Evolutionary conservation across 2,888 invertebrate species (phyloP).

Genomic region (Drosophila leonis): DNA sequence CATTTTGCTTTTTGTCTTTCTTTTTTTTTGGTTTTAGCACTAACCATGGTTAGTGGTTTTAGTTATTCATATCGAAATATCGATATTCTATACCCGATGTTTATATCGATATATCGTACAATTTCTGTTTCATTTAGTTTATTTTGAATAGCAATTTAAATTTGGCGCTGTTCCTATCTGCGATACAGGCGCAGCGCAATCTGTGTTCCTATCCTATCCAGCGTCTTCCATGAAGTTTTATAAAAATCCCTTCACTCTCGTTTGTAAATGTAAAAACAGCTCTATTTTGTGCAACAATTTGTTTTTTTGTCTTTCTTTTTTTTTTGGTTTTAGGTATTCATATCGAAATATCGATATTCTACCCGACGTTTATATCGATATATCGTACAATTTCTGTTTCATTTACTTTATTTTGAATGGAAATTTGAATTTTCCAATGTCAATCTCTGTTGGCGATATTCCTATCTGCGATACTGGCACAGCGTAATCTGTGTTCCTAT

Average conservation of each 20-base stretch:
- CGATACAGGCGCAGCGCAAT: not conserved
- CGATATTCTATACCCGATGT: too few relatives aligned
- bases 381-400: not conserved
- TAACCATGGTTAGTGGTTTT: too few relatives aligned
- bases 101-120: too few relatives aligned
- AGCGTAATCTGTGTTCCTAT: too few relatives aligned
- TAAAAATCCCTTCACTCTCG: not conserved
- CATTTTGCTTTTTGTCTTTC: too few relatives aligned
- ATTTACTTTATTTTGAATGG: not conserved
- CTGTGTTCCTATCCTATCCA: not conserved
- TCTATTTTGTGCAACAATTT: not conserved
- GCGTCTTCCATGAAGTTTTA: not conserved
- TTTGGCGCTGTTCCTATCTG: not conserved
- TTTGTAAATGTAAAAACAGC: not conserved
- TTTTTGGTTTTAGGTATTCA: not conserved
- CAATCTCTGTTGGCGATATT: too few relatives aligned
- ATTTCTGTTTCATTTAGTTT: too few relatives aligned
- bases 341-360: conserved; percentile 11
- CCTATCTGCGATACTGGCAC: too few relatives aligned
- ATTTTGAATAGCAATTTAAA: too few relatives aligned
- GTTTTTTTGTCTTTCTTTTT: conserved; percentile 19
- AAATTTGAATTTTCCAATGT: not conserved
- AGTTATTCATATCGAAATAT: too few relatives aligned
- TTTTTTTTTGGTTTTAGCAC: too few relatives aligned
- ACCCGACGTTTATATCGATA: not conserved